Conservation (phyloP, 2,797 vertebrate genomes). For the Morus bassanus region DNA sequence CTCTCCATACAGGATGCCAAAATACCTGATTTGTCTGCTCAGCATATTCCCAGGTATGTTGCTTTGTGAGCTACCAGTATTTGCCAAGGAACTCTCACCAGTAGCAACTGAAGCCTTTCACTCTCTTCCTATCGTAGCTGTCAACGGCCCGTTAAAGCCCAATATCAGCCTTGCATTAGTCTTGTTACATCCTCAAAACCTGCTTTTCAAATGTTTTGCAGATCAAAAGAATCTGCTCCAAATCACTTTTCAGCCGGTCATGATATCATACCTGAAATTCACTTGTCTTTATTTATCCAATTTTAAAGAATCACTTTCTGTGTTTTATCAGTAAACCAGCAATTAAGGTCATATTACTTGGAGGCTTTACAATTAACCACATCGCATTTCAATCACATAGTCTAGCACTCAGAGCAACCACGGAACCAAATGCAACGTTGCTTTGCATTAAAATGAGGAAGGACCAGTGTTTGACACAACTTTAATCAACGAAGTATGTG, state of each 20-base stretch:
- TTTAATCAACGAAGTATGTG: neutral
- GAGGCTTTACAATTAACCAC: neutral
- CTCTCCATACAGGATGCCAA: neutral
- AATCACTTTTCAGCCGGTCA: neutral
- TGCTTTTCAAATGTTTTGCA: neutral
- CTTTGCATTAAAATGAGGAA: neutral
- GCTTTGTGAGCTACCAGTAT: neutral
- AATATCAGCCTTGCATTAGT: neutral
- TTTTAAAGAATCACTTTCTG: neutral
- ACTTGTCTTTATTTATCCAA: neutral
- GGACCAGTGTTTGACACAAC: neutral
- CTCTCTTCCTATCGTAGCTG: neutral
- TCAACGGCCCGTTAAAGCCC: neutral
- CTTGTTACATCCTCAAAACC: neutral
- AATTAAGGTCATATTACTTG: neutral
- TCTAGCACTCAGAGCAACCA: no score
- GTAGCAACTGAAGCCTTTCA: neutral
- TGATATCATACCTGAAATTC: neutral
- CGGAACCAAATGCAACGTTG: neutral
- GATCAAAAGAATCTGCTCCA: neutral
- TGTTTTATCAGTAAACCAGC: conserved; percentile 23
- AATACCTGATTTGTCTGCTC: neutral
- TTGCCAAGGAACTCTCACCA: neutral
- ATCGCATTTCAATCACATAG: neutral
- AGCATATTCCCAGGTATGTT: neutral